Conservation (phyloP, 2,797 vertebrate species). For the Pogoniulus pusillus region DNA sequence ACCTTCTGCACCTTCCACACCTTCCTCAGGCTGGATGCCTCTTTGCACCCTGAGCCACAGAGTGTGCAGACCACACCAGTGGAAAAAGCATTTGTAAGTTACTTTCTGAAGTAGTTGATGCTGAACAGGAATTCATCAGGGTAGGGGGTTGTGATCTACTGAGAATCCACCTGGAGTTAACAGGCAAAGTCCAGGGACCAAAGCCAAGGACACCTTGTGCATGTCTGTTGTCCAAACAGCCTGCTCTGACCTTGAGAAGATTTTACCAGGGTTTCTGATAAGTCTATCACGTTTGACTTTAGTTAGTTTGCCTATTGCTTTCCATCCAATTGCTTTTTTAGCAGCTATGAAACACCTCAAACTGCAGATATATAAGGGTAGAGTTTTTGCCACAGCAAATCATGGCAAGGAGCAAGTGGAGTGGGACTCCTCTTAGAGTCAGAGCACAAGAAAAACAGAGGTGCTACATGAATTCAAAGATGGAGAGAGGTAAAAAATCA, state of each 20-base stretch:
- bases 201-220: neutral
- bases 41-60: rapidly evolving
- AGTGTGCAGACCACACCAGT: too few species aligned
- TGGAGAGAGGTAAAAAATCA: neutral
- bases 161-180: neutral
- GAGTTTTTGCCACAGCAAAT: neutral
- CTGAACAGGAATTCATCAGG: neutral
- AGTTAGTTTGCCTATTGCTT: neutral
- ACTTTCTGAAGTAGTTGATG: neutral
- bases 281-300: neutral
- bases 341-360: neutral
- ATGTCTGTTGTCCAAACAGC: neutral
- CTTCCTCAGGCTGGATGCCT: neutral
- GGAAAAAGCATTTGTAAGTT: neutral
- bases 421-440: neutral
- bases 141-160: neutral
- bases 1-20: neutral
- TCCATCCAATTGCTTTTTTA: neutral
- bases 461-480: neutral
- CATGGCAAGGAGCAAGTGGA: neutral
- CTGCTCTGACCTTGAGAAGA: neutral
- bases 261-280: neutral
- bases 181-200: neutral
- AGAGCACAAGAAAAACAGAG: neutral
- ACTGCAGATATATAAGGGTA: neutral